Base-by-base conservation (phyloP, 2,797 vertebrate genomes). In the Rhinatrema bivittatum region DNA sequence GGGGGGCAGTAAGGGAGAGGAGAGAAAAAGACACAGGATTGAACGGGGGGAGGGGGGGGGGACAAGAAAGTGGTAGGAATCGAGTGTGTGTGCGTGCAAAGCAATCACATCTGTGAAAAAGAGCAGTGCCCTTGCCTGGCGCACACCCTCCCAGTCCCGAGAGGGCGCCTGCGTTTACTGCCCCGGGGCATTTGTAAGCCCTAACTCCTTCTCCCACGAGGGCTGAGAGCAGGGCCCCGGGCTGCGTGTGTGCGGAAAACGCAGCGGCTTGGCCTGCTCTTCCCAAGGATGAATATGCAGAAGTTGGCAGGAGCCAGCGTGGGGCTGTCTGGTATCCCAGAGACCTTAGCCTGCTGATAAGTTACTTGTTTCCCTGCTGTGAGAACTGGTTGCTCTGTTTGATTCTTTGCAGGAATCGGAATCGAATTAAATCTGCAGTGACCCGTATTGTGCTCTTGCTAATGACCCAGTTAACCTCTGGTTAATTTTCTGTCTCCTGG, bases 391-490 rank as follows among this genome's bases (percentile, higher is more conserved):
- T 68, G 67, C 70, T 68, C 47, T 48, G 41, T 65, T 57, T 59
- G 63, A 56, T 64, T 70, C 64, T 58, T 64, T 58, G 30, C 53
- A 43, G 11, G 53, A 71, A 74, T 56, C 62, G 58, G 56, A 74
- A 66, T 65, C 48, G 50, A 76, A 70, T 76, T 69, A 74, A 82
- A 68, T 65, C 70, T 35, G 42, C 44, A 54, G 37, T 67, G 72
- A 78, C 76, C 76, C 66, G 7, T 54, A 81, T 76, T 81, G 72
- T 81, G 49, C 44, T 40, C 5, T 45, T 28, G 62, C 70, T 59
- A 74, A 68, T 64, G 75, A 76, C 73, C 72, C 65, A 53, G 71
- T 73, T 76, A 74, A 81, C 82, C 78, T 60, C 59, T 47, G 52
- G 68, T 71, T 70, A 60, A 56, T 69, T 70, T 69, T 62, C 64